phyloP scores from a whole-genome alignment of 2,113 vertebrate genomes.

The Trichomycterus rosablanca region DNA sequence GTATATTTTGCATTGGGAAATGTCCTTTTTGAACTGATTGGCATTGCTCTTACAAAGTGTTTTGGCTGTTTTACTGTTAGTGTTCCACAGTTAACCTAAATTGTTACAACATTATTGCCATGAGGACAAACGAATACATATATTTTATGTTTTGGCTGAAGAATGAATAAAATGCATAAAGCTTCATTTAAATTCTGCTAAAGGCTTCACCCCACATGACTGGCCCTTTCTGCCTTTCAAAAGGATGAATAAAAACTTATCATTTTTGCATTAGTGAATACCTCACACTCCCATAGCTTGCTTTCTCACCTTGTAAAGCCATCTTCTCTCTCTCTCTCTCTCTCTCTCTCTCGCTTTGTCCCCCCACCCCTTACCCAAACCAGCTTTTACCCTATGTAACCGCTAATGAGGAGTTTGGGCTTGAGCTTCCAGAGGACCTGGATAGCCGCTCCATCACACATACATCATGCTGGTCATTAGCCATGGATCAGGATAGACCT shows the following conservation, averaged over 20 bases:
- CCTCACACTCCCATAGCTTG: slow-evolving; percentile 9
- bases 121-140: too few relatives aligned
- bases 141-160: too few relatives aligned
- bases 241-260: slow-evolving; percentile 20
- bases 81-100: too few relatives aligned
- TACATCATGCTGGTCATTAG: slow-evolving; percentile 90
- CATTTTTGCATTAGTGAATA: slow-evolving; percentile 17
- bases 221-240: not conserved
- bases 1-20: too few relatives aligned
- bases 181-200: too few relatives aligned
- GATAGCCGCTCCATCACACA: slow-evolving; percentile 73
- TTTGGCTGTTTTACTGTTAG: too few relatives aligned
- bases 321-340: not conserved
- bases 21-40: too few relatives aligned
- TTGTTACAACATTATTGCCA: too few relatives aligned
- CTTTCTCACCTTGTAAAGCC: slow-evolving; percentile 19
- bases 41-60: too few relatives aligned
- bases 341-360: not conserved
- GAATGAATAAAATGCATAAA: too few relatives aligned
- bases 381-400: slow-evolving; percentile 67
- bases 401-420: slow-evolving; percentile 52
- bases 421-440: slow-evolving; percentile 57
- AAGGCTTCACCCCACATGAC: not conserved
- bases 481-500: slow-evolving; percentile 79
- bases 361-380: slow-evolving; percentile 41